Evolutionary conservation across 2,113 vertebrate species (phyloP), one percentile per base, ranked within the genome.

Genomic region (Pteropus alecto): DNA sequence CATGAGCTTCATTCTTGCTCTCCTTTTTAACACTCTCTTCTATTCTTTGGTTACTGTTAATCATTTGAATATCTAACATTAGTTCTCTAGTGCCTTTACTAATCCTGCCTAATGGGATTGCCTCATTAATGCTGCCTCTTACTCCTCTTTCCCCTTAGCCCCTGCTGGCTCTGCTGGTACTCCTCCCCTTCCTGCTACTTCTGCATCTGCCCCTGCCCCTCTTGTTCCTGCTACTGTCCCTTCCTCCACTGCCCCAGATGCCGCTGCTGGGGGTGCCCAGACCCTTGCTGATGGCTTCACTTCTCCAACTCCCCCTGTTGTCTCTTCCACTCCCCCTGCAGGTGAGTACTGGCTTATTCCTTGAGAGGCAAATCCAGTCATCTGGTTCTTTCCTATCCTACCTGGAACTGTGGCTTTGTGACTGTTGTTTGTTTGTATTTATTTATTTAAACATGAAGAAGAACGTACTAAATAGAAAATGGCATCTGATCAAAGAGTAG

Each of bases 231-330:
- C 98, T 96, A 28, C 98, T 94, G 98, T 92, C 97, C 97, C 98
- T 79, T 97, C 99, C 97, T 98, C 99, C 0, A 97, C 97, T 98
- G 98, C 99, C 98, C 98, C 99, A 98, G 98, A 99, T 71, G 98
- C 98, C 97, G 99, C 99, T 97, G 98, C 98, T 98, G 98, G 99
- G 98, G 99, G 99, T 98, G 98, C 98, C 98, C 99, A 98, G 95
- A 98, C 98, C 98, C 99, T 99, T 97, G 99, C 99, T 98, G 99
- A 99, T 98, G 98, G 99, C 99, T 98, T 99, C 97, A 99, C 99
- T 98, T 99, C 99, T 97, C 99, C 97, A 98, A 98, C 99, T 98
- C 99, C 99, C 99, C 99, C 99, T 98, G 99, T 99, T 98, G 99
- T 99, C 86, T 98, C 99, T 98, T 99, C 99, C 81, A 98, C 99